Evolutionary conservation across 2,113 vertebrate genomes (phyloP), one percentile per base, ranked within the genome.

Genomic region (Phasianus colchicus): DNA sequence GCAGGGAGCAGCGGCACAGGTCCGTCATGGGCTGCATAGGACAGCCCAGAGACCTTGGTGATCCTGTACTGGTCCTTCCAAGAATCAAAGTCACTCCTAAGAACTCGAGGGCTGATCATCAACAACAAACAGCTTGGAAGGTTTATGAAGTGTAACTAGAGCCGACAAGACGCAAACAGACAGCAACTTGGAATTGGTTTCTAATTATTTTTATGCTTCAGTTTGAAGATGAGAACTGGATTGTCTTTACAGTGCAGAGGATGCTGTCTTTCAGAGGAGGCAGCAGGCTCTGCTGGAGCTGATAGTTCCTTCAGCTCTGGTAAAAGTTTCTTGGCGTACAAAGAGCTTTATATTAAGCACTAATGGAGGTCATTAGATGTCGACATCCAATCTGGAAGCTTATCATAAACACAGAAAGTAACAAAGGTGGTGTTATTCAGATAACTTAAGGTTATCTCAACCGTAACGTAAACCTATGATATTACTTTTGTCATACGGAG

Each of bases 121-220:
- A 58, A 2, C 21, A 25, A 29, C 25, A 70, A 80, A 45, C 9
- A 45, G 32, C 42, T 84, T 55, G 16, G 42, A 79, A 78, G 86
- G 43, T 27, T 79, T 83, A 54, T 55, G 61, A 81, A 72, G 45
- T 48, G 12, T 45, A 93, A 92, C 27, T 52, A 69, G 66, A 42
- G 87, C 79, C 50, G 78, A 85, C 27, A 93, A 64, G 77, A 88
- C 63, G 81, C 2, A 4, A 60, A 75, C 60, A 61, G 70, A 89
- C 45, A 88, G 71, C 27, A 22, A 93, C 78, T 78, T 58, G 79
- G 21, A 91, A 89, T 93, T 83, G 76, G 34, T 80, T 95, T 80
- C 79, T 74, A 34, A 67, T 80, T 79, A 79, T 77, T 89, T 92
- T 38, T 3, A 4, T 79, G n/a, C 63, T 75, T 89, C 16, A 16